Evolutionary conservation across 2,797 vertebrate species (phyloP).

Genomic region (Enoplosus armatus): DNA sequence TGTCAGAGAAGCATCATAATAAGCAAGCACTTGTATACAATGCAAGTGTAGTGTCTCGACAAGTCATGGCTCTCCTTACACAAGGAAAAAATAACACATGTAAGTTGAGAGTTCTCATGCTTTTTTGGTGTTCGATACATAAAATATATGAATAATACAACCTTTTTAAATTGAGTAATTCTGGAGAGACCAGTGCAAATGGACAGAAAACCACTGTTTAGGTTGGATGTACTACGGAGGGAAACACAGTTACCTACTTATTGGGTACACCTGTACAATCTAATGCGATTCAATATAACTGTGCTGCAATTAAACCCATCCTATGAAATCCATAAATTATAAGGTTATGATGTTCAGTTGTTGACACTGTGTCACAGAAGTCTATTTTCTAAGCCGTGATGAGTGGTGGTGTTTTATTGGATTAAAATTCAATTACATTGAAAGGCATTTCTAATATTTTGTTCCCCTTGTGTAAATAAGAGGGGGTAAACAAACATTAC

Average conservation of each 20-base stretch:
- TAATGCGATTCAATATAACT: not conserved
- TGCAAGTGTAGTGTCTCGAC: not conserved
- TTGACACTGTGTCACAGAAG: constrained; percentile 6
- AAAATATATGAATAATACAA: not conserved
- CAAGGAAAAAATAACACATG: not conserved
- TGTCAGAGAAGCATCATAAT: not conserved
- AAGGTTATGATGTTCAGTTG: not conserved
- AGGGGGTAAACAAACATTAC: not conserved
- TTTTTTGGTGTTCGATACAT: not conserved
- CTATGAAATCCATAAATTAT: too few species aligned
- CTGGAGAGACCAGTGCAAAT: not conserved
- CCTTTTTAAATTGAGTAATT: not conserved
- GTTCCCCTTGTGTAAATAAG: not conserved
- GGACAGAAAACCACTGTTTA: not conserved
- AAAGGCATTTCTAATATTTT: not conserved
- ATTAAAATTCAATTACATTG: not conserved
- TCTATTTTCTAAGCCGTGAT: not conserved
- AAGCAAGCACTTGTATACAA: not conserved
- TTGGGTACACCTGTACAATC: not conserved
- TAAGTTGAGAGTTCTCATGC: not conserved
- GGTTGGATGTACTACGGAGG: not conserved
- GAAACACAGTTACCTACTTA: not conserved
- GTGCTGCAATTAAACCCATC: not conserved
- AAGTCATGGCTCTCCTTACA: not conserved
- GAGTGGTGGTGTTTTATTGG: not conserved